Conservation (phyloP, 92 coral and sea anemone species). For the Blastomussa wellsi region DNA sequence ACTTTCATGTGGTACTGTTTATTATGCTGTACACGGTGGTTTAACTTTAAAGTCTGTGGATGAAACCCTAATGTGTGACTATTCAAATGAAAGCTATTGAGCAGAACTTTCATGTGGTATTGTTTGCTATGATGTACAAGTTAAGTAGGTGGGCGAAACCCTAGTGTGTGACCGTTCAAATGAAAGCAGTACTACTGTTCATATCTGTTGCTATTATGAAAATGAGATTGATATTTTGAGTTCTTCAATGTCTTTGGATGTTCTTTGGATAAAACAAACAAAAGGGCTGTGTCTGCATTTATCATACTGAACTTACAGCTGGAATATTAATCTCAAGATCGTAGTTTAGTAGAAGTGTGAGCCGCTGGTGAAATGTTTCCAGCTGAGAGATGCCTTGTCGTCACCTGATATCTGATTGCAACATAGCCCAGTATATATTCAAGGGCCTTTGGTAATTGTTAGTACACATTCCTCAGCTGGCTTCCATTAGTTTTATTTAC, state of each 20-base stretch:
- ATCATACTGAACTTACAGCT: not conserved
- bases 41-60: too few relatives aligned
- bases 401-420: not conserved
- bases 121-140: too few relatives aligned
- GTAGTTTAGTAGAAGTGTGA: not conserved
- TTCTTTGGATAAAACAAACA: not conserved
- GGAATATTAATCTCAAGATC: not conserved
- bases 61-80: too few relatives aligned
- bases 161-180: too few relatives aligned
- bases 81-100: not conserved
- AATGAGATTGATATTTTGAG: not conserved
- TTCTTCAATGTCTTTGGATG: not conserved
- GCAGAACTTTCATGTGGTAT: not conserved
- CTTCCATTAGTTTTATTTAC: not conserved
- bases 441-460: not conserved
- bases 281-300: not conserved
- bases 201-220: not conserved
- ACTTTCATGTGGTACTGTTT: not conserved
- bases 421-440: too few relatives aligned
- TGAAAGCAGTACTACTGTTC: too few relatives aligned
- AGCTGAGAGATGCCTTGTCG: not conserved
- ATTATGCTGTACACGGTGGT: too few relatives aligned
- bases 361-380: not conserved
- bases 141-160: too few relatives aligned
- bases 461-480: not conserved